Evolutionary conservation across 2,888 invertebrate genomes (phyloP), one percentile per base, ranked within the genome.

Genomic region (Calameuta filiformis): DNA sequence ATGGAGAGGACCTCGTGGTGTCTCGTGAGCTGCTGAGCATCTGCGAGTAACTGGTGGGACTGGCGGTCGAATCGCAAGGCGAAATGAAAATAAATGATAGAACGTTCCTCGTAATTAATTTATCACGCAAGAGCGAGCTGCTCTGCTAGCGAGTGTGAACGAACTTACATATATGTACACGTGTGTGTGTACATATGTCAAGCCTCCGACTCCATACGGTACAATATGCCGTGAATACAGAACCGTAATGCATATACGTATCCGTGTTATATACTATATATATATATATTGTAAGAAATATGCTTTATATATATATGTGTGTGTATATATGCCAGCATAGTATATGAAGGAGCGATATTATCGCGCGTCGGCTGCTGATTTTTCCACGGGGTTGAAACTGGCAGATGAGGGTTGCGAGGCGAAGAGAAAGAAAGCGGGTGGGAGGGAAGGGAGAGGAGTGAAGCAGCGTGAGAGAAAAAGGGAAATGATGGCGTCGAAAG

Each of bases 1-100:
- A 56, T 23, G 40, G 40, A 23, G 40, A 56, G 6, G 2, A 56
- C 40, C 40, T 23, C 40, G 40, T 56, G 40, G 40, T 56, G 23
- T 56, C 40, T 23, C 40, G 23, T 23, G 15, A 56, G 40, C 40
- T 23, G 40, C 15, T 15, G 40, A 40, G 40, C 40, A 40, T 40
- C 40, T 40, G 40, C 76, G 80, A 77, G 79, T 68, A 79, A 79
- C 76, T 81, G 80, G 80, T 79, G 82, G 80, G 81, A 81, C 78
- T 76, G 79, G 79, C 76, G 79, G 78, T 78, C 81, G 83, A 86
- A 85, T 84, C 86, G 86, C 87, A 83, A 85, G 86, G 88, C 85
- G 88, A 90, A 90, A 90, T 89, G 89, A 90, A 90, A 90, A 90
- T 90, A 89, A 90, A 90, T 89, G 90, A 90, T 89, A 88, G 88